Evolutionary conservation across 2,797 vertebrate genomes (phyloP), one percentile per base, ranked within the genome.

Genomic region (Pipistrellus nathusii): DNA sequence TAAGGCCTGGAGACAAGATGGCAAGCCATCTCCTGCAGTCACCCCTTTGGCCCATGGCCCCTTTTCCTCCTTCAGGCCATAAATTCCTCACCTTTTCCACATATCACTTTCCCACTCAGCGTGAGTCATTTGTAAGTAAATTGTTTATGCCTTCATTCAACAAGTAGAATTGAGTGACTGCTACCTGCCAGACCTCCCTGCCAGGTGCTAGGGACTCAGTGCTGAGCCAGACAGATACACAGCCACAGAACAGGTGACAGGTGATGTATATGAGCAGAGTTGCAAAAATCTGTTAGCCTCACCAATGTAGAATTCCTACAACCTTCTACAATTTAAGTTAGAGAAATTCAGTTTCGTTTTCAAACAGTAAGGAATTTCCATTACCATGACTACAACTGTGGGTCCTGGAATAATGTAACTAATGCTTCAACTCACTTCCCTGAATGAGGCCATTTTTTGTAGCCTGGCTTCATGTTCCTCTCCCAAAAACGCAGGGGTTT

Each of bases 401-500:
- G 41, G 27, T 41, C 57, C 57, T 75, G 32, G 32, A 44, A 59
- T 89, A 84, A 64, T 9, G 12, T 27, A n/a, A 93, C 21, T 44
- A 46, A 48, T 30, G 53, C 5, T 59, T 88, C 25, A 85, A 85
- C 51, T 90, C 35, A 32, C 71, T 85, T 2, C 7, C 73, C 55
- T 87, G 12, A 87, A 77, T 44, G 51, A 94, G 32, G 46, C 30
- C 32, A 2, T 77, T 76, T 84, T 72, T 80, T 84, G 71, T 9
- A 32, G 27, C 20, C 27, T 84, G 72, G 25, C 2, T 88, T 95
- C 27, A 80, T 27, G 20, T 14, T 90, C n/a, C 41, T 93, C 38
- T 86, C 90, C 88, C 66, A 88, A n/a, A 92, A 95, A 62, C 68
- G 30, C 55, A 64, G 80, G 94, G 30, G 21, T 46, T 35, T 76